Evolutionary conservation across 2,113 vertebrate genomes (phyloP).

Genomic region (Myotis yumanensis): DNA sequence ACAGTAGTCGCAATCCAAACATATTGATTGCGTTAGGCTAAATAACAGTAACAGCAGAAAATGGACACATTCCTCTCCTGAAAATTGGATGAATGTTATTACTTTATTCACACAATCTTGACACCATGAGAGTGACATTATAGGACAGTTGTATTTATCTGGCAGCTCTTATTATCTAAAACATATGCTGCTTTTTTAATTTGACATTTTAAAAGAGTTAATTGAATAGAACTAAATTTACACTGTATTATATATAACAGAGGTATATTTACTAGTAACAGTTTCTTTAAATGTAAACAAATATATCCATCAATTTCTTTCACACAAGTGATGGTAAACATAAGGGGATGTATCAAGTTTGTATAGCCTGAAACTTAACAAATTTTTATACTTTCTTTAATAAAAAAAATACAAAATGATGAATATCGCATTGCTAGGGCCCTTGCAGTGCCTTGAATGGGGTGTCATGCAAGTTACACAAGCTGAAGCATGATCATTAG

Average conservation of each 20-base stretch:
- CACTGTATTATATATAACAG: not conserved
- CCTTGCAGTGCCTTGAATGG: not conserved
- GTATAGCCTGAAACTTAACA: not conserved
- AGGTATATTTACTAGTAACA: not conserved
- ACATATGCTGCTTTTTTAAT: not conserved
- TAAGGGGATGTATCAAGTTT: not conserved
- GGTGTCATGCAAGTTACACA: not conserved
- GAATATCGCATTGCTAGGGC: too few relatives aligned
- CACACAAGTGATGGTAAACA: not conserved
- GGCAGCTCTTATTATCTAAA: not conserved
- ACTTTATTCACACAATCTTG: not conserved
- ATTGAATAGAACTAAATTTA: not conserved
- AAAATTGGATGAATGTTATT: not conserved
- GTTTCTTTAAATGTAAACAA: conserved; percentile 3
- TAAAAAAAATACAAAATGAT: not conserved
- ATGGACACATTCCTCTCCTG: not conserved
- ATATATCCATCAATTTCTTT: not conserved
- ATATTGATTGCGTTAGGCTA: not conserved
- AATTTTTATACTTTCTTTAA: not conserved
- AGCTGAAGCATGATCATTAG: not conserved
- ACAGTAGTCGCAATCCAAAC: not conserved
- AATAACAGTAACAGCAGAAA: not conserved
- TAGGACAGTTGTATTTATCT: not conserved
- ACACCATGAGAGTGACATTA: not conserved
- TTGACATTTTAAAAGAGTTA: not conserved